Evolutionary conservation across 2,888 invertebrate genomes (phyloP), one percentile per base, ranked within the genome.

Genomic region (Metellina segmentata): DNA sequence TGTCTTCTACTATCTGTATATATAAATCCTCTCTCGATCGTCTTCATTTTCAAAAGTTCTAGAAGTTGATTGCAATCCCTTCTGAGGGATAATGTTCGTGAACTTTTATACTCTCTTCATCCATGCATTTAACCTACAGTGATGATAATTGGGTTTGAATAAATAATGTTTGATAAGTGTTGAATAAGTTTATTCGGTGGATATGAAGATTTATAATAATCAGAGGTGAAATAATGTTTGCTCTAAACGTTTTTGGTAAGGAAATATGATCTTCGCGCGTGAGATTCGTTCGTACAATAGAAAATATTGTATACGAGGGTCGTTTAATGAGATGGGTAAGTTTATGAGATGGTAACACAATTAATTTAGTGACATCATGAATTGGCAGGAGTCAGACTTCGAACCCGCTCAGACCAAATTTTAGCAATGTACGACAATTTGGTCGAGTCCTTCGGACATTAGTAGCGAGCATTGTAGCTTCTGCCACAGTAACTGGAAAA

Each of bases 111-210:
- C 34, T 53, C 20, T 79, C 77, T n/a, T 13, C 20, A 79, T 79
- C 79, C 19, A 9, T 7, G 53, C 34, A 53, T 53, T 53, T 79
- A 53, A 79, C 79, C 53, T 79, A 34, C 16, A 79, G 53, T 16
- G n/a, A 79, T 53, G 53, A 16, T 49, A 19, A 49, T 53, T 53
- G 53, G 6, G 53, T 19, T 53, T 79, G 79, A 51, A 53, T 34
- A 79, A 61, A 61, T 79, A 53, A 52, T 79, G 52, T 20, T 79
- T 34, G 79, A 79, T 34, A 79, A 53, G 53, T 49, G 11, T 79
- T 53, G 79, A 53, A 79, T 79, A 13, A 20, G 19, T 79, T 61
- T 19, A 19, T 7, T 19, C 53, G 75, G n/a, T n/a, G 7, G 9
- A 19, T 13, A 61, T 49, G 20, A 79, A 53, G 9, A 8, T n/a